These are phyloP conservation scores for Cyanistes caeruleus DNA, from an alignment of 2,113 vertebrate species.

Conservation along the genomic window DNA sequence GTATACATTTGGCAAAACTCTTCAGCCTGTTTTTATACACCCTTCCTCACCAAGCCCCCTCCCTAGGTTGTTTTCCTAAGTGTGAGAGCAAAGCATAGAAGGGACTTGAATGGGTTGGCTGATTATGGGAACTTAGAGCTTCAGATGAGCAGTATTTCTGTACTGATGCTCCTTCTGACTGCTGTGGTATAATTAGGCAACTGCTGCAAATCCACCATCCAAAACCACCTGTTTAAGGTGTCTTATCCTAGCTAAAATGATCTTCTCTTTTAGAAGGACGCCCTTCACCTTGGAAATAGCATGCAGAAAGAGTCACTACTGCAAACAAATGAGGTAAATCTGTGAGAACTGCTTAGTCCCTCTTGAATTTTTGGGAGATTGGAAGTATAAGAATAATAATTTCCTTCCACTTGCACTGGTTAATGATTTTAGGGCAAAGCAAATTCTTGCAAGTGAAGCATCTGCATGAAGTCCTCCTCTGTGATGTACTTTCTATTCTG, in stretches of 20 bases:
- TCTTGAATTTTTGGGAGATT: not conserved
- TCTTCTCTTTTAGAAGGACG: not conserved
- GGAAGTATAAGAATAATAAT: not conserved
- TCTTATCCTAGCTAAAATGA: not conserved
- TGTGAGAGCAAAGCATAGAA: not conserved
- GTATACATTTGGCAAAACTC: not conserved
- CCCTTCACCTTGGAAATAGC: not conserved
- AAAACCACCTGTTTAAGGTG: not conserved
- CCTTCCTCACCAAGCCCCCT: not conserved
- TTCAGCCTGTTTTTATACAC: not conserved
- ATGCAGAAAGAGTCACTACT: not conserved
- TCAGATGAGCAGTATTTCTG: not conserved
- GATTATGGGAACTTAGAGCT: not conserved
- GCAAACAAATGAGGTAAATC: not conserved
- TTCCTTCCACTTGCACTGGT: not conserved
- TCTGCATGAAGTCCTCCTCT: not conserved
- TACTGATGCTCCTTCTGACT: not conserved
- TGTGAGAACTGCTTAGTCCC: not conserved
- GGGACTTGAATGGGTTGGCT: not conserved
- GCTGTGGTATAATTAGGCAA: not conserved
- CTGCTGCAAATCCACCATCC: not conserved
- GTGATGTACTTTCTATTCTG: not conserved
- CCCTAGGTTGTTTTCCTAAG: not conserved
- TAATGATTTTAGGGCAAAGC: not conserved
- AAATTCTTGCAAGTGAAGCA: not conserved